A percentile compares a stretch with the other conserved stretches of the same genome.
Evolutionary conservation across 1,140 invertebrate species (phyloP).

Genomic region (Caenorhabditis inopinata): DNA sequence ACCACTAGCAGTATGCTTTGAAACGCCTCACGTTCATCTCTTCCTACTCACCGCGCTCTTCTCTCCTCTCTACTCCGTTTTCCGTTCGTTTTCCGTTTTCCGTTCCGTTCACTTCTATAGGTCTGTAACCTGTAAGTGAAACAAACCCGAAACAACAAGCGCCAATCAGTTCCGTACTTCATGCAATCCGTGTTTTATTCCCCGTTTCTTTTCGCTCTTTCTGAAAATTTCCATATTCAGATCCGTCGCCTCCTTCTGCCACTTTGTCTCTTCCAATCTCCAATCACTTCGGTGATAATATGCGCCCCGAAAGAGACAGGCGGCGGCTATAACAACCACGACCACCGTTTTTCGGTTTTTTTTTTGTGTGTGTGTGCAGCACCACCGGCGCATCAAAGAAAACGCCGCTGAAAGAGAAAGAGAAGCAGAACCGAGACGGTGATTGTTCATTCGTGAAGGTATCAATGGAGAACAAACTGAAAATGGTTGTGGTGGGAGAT

Average conservation of each 20-base stretch:
- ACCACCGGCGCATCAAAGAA: background rate
- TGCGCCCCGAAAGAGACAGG: conserved; percentile 26
- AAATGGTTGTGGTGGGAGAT: conserved; percentile 53
- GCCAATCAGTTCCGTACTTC: no score
- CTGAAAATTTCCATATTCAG: conserved; percentile 22
- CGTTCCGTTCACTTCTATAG: background rate
- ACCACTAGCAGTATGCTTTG: conserved; percentile 21
- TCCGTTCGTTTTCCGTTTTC: background rate
- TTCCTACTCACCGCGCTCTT: background rate
- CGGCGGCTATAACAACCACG: conserved; percentile 17
- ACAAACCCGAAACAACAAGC: no score
- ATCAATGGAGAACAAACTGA: conserved; percentile 50
- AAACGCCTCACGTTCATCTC: background rate
- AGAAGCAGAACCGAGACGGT: background rate
- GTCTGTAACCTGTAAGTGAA: no score
- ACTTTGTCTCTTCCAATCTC: background rate
- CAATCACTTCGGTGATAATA: background rate
- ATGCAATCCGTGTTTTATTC: no score
- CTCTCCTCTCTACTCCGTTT: background rate
- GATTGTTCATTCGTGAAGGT: conserved; percentile 6
- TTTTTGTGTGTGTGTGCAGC: no score
- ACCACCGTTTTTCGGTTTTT: background rate
- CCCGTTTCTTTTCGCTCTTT: background rate
- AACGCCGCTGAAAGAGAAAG: conserved; percentile 22
- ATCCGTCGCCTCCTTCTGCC: background rate